These are phyloP conservation scores for Baryphthengus martii DNA, from an alignment of 2,113 vertebrate genomes.

Conservation along the genomic window DNA sequence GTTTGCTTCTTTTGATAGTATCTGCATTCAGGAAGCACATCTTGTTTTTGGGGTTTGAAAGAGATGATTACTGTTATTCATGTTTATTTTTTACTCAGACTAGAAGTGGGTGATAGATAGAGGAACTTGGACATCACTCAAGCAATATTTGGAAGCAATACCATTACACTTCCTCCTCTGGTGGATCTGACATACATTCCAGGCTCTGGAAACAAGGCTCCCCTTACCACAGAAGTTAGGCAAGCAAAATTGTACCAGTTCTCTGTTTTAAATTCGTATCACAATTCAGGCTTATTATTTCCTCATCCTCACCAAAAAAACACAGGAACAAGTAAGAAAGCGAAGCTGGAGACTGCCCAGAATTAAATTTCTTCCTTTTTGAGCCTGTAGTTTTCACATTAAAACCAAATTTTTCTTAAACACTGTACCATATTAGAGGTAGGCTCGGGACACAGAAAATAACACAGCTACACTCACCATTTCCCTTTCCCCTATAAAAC, in stretches of 20 bases:
- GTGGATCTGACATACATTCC: not conserved
- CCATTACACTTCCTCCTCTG: not conserved
- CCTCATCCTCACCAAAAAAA: not conserved
- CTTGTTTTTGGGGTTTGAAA: not conserved
- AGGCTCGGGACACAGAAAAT: not conserved
- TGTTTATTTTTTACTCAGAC: not conserved
- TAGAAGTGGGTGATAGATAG: not conserved
- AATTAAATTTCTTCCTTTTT: not conserved
- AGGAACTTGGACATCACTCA: not conserved
- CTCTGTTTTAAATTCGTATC: not conserved
- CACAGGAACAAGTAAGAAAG: not conserved
- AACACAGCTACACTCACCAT: not conserved
- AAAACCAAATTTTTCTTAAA: not conserved
- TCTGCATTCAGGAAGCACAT: not conserved
- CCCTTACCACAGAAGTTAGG: not conserved
- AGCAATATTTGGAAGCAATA: not conserved
- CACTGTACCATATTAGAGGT: not conserved
- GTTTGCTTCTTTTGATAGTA: not conserved
- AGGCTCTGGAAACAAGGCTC: not conserved
- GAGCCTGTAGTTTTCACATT: not conserved
- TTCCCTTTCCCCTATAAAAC: not conserved
- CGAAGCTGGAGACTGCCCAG: not conserved
- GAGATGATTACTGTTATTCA: not conserved
- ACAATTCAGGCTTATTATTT: not conserved
- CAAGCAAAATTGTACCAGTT: not conserved